phyloP scores from a whole-genome alignment of 2,888 invertebrate species.

The Euclidia mi region DNA sequence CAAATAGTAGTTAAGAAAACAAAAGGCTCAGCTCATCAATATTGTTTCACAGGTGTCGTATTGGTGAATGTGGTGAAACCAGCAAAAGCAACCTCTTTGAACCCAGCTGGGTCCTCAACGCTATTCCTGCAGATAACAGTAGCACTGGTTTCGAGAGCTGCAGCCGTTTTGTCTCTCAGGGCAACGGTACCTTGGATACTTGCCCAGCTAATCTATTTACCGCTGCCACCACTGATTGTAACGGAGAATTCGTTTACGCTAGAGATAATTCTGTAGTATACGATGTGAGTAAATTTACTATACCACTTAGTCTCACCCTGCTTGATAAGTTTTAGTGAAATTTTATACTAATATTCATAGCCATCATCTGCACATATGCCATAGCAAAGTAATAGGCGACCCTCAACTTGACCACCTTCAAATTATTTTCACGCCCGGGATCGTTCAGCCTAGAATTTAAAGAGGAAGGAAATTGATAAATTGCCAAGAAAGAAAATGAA shows the following conservation, averaged over 20 bases:
- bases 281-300: slow-evolving; percentile 67
- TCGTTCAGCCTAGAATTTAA: too few relatives aligned
- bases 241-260: slow-evolving; percentile 71
- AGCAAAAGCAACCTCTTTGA: slow-evolving; percentile 66
- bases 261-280: slow-evolving; percentile 78
- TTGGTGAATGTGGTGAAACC: slow-evolving; percentile 86
- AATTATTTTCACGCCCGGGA: too few relatives aligned
- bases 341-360: too few relatives aligned
- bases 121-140: slow-evolving; percentile 72
- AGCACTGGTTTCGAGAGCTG: slow-evolving; percentile 78
- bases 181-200: slow-evolving; percentile 63
- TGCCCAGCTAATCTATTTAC: slow-evolving; percentile 73
- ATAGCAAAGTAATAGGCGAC: too few relatives aligned
- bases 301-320: too few relatives aligned
- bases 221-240: slow-evolving; percentile 52
- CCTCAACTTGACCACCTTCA: too few relatives aligned
- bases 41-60: slow-evolving; percentile 76
- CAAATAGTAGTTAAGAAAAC: too few relatives aligned
- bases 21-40: too few relatives aligned
- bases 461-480: too few relatives aligned
- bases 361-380: too few relatives aligned
- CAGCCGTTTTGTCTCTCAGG: slow-evolving; percentile 70
- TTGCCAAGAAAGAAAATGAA: too few relatives aligned
- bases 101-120: slow-evolving; percentile 81
- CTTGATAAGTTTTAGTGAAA: too few relatives aligned